Conservation (phyloP, 2,797 vertebrate species). For the Danio albolineatus region DNA sequence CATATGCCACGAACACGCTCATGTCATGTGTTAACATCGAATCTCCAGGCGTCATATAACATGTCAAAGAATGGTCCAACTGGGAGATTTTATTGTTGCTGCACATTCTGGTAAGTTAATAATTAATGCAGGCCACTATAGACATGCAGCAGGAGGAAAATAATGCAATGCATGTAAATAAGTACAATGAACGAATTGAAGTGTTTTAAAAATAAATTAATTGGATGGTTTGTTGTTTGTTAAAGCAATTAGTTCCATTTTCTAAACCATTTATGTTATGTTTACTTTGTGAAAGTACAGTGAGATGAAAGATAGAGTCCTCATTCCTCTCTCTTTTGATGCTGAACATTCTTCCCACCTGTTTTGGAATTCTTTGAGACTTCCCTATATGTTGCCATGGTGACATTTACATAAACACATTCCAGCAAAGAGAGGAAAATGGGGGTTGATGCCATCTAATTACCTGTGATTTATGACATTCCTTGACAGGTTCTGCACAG, state of each 20-base stretch:
- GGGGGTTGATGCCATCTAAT: slow-evolving; percentile 26
- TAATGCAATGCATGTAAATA: background rate
- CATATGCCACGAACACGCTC: slow-evolving; percentile 12
- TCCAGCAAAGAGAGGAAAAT: slow-evolving; percentile 30
- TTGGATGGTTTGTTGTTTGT: background rate
- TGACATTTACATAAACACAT: slow-evolving; percentile 50
- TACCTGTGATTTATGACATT: slow-evolving; percentile 38
- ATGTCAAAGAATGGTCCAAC: slow-evolving; percentile 17
- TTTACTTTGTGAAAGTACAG: background rate
- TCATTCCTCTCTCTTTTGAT: background rate
- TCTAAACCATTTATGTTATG: background rate
- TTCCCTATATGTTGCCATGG: slow-evolving; percentile 50
- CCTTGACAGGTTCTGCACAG: slow-evolving; percentile 20
- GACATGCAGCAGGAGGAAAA: background rate
- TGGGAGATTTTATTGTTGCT: slow-evolving; percentile 15
- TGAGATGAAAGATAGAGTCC: slow-evolving; percentile 17
- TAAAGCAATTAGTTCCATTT: slow-evolving; percentile 8
- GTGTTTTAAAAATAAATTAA: background rate
- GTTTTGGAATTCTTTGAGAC: slow-evolving; percentile 33
- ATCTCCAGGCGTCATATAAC: slow-evolving; percentile 21
- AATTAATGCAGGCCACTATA: slow-evolving; percentile 8
- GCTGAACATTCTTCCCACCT: slow-evolving; percentile 12
- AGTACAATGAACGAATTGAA: background rate
- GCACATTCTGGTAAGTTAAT: slow-evolving; percentile 11
- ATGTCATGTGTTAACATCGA: slow-evolving; percentile 1